These are phyloP conservation scores for Amphilophus citrinellus DNA, from an alignment of 2,113 vertebrate species.

Conservation along the genomic window DNA sequence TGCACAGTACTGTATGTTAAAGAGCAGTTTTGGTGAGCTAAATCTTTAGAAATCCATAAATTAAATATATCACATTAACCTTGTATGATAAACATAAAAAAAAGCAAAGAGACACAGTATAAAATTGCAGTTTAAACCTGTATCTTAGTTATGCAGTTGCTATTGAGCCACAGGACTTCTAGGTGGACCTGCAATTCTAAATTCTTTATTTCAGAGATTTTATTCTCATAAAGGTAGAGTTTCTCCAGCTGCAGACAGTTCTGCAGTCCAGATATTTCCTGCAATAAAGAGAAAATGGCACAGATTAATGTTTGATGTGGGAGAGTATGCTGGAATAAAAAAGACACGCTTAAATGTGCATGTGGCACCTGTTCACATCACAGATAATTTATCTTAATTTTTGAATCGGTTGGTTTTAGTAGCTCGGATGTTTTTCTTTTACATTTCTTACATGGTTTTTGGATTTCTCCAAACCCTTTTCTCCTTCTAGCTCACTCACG, in stretches of 20 bases:
- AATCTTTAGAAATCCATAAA: neutral
- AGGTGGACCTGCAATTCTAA: slow-evolving; percentile 78
- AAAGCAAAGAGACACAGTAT: neutral
- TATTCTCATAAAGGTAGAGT: slow-evolving; percentile 86
- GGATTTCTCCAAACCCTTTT: neutral
- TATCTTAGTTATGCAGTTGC: slow-evolving; percentile 83
- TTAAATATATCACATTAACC: neutral
- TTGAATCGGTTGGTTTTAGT: too few relatives aligned
- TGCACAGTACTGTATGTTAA: neutral
- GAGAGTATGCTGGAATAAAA: neutral
- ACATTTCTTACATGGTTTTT: neutral
- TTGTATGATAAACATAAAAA: neutral
- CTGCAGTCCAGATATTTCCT: slow-evolving; percentile 84
- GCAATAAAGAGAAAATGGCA: slow-evolving; percentile 23
- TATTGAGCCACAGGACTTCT: slow-evolving; percentile 85
- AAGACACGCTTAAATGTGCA: neutral
- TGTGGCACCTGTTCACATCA: neutral
- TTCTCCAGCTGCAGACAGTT: slow-evolving; percentile 83
- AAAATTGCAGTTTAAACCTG: slow-evolving; percentile 69
- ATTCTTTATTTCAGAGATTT: slow-evolving; percentile 83
- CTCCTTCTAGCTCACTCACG: neutral
- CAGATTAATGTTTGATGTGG: neutral
- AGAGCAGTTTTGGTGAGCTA: neutral
- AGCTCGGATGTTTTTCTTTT: too few relatives aligned
- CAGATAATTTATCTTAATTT: neutral